Evolutionary conservation across 2,113 vertebrate species (phyloP).

Genomic region (Menura novaehollandiae): DNA sequence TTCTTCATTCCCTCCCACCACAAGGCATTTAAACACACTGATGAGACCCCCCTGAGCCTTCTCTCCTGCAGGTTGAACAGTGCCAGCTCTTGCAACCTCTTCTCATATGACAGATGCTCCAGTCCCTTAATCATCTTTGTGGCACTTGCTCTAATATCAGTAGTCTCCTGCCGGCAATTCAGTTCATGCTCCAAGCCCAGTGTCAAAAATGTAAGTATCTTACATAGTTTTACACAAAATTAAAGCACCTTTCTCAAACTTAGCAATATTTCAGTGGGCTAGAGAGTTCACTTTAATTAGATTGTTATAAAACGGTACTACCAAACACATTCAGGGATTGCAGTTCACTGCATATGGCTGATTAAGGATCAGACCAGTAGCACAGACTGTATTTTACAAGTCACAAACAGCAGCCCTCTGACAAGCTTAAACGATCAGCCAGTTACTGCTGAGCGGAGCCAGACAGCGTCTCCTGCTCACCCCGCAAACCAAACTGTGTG

Average conservation of each 20-base stretch:
- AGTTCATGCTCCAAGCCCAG: background rate
- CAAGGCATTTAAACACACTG: background rate
- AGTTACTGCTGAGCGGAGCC: background rate
- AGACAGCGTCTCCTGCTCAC: background rate
- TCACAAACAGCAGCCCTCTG: background rate
- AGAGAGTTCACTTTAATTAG: background rate
- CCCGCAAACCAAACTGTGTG: accelerated
- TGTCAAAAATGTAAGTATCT: background rate
- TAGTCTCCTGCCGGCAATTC: background rate
- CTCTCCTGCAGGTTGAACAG: background rate
- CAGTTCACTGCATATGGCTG: background rate
- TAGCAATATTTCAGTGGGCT: background rate
- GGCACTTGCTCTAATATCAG: background rate
- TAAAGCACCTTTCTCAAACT: background rate
- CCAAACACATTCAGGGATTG: background rate
- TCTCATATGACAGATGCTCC: background rate
- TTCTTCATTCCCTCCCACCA: background rate
- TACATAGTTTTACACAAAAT: background rate
- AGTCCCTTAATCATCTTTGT: background rate
- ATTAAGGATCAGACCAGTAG: background rate
- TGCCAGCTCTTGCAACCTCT: background rate
- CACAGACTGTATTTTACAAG: background rate
- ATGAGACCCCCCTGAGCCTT: background rate
- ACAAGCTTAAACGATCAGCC: background rate
- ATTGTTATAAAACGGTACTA: background rate